Conservation (phyloP, 2,113 vertebrate genomes). For the Uropsilus gracilis region DNA sequence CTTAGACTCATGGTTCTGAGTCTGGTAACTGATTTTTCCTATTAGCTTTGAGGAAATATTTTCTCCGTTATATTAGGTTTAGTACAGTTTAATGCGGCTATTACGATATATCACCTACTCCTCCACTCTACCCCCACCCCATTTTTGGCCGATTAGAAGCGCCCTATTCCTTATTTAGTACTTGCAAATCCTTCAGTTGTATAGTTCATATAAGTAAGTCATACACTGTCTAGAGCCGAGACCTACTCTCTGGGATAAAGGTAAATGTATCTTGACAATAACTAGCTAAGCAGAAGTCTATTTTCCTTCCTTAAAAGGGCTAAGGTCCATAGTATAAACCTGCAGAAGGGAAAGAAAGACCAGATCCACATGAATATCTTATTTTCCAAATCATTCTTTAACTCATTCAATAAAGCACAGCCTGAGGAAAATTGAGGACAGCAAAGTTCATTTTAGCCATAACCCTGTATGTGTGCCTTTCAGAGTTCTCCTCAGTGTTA, state of each 20-base stretch:
- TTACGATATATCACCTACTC: conserved; percentile 66
- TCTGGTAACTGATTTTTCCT: conserved; percentile 72
- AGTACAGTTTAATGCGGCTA: conserved; percentile 65
- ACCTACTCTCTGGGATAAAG: background rate
- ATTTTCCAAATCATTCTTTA: background rate
- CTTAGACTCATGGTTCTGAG: conserved; percentile 66
- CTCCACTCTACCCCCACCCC: background rate
- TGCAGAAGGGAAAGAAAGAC: conserved; percentile 2
- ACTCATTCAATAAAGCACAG: background rate
- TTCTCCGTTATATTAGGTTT: conserved; percentile 68
- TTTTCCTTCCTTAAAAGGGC: background rate
- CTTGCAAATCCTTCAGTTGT: conserved; percentile 60
- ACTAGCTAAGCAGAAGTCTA: conserved; percentile 54
- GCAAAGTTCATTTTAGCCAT: background rate
- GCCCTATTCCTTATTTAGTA: conserved; percentile 60
- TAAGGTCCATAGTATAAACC: background rate
- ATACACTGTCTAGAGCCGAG: conserved; percentile 34
- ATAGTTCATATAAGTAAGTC: conserved; percentile 8
- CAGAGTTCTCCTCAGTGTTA: background rate
- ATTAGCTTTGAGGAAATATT: conserved; percentile 74
- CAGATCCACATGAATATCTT: background rate
- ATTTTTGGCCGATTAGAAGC: conserved; percentile 53
- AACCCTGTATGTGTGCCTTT: background rate
- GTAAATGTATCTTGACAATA: conserved; percentile 55
- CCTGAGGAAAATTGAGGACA: background rate